Evolutionary conservation across 2,797 vertebrate species (phyloP).

Genomic region (Dryobates pubescens): DNA sequence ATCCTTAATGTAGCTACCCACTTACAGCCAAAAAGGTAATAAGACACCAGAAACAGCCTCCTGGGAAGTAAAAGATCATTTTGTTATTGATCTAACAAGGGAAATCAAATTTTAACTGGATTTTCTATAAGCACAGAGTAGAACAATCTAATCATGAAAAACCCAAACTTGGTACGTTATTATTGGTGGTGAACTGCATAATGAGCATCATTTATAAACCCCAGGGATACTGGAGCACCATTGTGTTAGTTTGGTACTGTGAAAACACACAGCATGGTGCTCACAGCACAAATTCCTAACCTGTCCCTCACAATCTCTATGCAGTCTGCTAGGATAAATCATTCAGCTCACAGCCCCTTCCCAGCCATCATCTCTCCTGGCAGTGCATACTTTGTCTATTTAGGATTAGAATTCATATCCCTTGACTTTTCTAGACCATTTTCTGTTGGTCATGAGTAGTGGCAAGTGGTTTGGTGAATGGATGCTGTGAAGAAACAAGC

Average conservation of each 20-base stretch:
- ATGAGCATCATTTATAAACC: background rate
- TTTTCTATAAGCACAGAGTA: slow-evolving; percentile 49
- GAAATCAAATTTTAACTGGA: slow-evolving; percentile 58
- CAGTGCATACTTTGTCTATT: background rate
- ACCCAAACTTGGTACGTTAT: background rate
- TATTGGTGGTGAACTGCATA: slow-evolving; percentile 9
- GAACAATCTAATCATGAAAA: slow-evolving; percentile 59
- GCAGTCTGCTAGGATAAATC: background rate
- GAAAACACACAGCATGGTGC: background rate
- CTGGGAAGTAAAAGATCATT: slow-evolving; percentile 54
- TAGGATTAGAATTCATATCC: background rate
- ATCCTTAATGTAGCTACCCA: slow-evolving; percentile 1
- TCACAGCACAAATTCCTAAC: background rate
- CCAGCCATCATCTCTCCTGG: background rate
- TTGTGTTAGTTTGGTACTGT: background rate
- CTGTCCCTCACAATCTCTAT: background rate
- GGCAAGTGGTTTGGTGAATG: background rate
- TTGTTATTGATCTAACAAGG: slow-evolving; percentile 60
- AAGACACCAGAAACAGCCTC: slow-evolving; percentile 34
- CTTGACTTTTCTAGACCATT: background rate
- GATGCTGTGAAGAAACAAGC: background rate
- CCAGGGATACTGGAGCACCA: background rate
- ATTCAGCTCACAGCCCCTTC: background rate
- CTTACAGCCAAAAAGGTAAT: slow-evolving; percentile 8
- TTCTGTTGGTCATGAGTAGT: background rate